Evolutionary conservation across 2,797 vertebrate species (phyloP).

Genomic region (Mus caroli): DNA sequence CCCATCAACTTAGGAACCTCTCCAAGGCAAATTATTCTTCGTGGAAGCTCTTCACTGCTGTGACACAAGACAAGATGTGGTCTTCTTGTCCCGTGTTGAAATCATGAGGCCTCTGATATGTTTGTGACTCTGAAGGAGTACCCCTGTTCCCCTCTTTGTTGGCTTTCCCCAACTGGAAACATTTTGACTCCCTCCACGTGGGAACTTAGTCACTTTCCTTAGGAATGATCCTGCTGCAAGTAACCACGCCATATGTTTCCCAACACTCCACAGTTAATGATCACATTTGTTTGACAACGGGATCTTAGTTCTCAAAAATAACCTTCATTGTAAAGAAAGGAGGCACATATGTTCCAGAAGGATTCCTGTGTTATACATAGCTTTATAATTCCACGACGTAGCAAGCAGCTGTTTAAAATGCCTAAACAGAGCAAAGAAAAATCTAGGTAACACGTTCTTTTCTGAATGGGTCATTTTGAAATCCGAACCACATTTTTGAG

Average conservation of each 20-base stretch:
- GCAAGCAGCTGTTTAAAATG: constrained; percentile 76
- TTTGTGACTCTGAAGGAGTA: constrained; percentile 69
- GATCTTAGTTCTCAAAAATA: constrained; percentile 65
- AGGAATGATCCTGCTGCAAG: constrained; percentile 51
- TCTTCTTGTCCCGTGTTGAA: constrained; percentile 31
- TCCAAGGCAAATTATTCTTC: background rate
- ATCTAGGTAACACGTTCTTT: constrained; percentile 35
- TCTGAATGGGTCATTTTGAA: constrained; percentile 65
- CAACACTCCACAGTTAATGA: constrained; percentile 9
- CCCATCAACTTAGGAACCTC: background rate
- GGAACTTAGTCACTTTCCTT: constrained; percentile 71
- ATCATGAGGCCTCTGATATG: background rate
- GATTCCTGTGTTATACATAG: constrained; percentile 47
- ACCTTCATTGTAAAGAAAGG: constrained; percentile 54
- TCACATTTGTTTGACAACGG: constrained; percentile 66
- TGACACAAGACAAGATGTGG: constrained; percentile 41
- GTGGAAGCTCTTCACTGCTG: constrained; percentile 19
- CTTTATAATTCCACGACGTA: constrained; percentile 67
- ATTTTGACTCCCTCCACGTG: constrained; percentile 79
- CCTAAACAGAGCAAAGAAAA: constrained; percentile 69
- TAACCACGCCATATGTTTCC: constrained; percentile 58
- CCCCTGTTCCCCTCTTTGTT: background rate
- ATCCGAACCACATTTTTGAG: constrained; percentile 15
- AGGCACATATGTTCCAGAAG: constrained; percentile 40
- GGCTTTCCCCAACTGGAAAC: constrained; percentile 74